Percentiles rank a stretch among this genome's conserved stretches.
Evolutionary conservation across 2,888 invertebrate genomes (phyloP).

Genomic region (Microctonus aethiopoides): DNA sequence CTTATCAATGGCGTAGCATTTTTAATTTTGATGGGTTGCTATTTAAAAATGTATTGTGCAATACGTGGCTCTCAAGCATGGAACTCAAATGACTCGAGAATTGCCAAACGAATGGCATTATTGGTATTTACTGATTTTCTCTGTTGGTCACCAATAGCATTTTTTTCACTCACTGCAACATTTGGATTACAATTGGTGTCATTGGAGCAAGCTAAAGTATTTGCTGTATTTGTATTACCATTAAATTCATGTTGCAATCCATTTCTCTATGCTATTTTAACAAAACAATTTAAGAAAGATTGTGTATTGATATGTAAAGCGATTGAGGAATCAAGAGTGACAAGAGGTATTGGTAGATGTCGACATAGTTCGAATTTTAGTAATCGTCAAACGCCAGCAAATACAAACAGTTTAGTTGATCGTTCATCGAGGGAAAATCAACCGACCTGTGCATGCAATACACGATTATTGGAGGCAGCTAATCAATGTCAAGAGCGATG

Average conservation of each 20-base stretch:
- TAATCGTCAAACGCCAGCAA: constrained; percentile 87
- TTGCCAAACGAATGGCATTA: constrained; percentile 96
- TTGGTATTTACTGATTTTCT: constrained; percentile 97
- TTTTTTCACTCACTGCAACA: constrained; percentile 93
- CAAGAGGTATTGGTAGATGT: constrained; percentile 86
- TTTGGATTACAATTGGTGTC: constrained; percentile 91
- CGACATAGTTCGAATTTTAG: constrained; percentile 89
- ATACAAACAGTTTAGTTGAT: constrained; percentile 86
- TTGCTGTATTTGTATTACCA: constrained; percentile 95
- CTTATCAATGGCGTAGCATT: constrained; percentile 94
- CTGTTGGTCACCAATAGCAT: constrained; percentile 98
- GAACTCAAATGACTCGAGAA: constrained; percentile 96
- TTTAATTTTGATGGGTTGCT: constrained; percentile 93
- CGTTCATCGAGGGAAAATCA: constrained; percentile 79
- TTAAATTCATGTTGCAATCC: constrained; percentile 98
- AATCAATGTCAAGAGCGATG: constrained; percentile 43
- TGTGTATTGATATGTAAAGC: constrained; percentile 96
- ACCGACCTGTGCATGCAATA: constrained; percentile 72
- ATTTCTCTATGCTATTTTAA: constrained; percentile 96
- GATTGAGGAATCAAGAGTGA: constrained; percentile 93
- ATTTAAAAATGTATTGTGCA: constrained; percentile 97
- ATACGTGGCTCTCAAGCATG: constrained; percentile 97
- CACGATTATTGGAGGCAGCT: constrained; percentile 55
- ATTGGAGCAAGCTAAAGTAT: constrained; percentile 94
- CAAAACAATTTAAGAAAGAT: constrained; percentile 97